A percentile compares a stretch with the other conserved stretches of the same genome.
These are phyloP conservation scores for Campoletis sonorensis DNA, from an alignment of 1,140 invertebrate species.

Conservation along the genomic window DNA sequence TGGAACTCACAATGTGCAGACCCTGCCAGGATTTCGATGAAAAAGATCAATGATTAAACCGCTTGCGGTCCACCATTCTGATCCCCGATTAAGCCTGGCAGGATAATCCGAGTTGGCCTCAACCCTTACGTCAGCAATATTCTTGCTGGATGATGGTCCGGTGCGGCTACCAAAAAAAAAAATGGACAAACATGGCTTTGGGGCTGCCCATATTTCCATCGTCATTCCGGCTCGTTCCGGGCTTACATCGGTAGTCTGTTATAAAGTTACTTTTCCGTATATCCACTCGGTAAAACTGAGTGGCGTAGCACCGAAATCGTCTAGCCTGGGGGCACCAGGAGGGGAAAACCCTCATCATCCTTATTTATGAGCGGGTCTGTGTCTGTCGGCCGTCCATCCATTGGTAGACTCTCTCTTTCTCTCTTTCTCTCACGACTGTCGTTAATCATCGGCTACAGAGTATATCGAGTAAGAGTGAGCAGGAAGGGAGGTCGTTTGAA, in stretches of 20 bases:
- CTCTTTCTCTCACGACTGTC: background rate
- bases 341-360: slow-evolving; percentile 29
- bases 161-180: too few species aligned
- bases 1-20: too few species aligned
- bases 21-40: too few species aligned
- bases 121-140: too few species aligned
- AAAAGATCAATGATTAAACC: too few species aligned
- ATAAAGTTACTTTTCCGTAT: background rate
- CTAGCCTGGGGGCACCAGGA: background rate
- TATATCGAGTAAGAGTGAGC: background rate
- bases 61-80: too few species aligned
- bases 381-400: slow-evolving; percentile 42
- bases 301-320: slow-evolving; percentile 14
- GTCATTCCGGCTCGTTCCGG: background rate
- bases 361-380: slow-evolving; percentile 40
- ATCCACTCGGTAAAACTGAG: background rate
- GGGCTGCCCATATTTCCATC: too few species aligned
- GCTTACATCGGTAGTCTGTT: background rate
- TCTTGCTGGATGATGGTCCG: too few species aligned
- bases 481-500: background rate
- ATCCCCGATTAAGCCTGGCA: too few species aligned
- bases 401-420: slow-evolving; percentile 2
- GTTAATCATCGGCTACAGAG: slow-evolving; percentile 37
- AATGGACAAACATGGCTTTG: too few species aligned
- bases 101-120: too few species aligned